Evolutionary conservation across 2,113 vertebrate species (phyloP).

Genomic region (Tringa solitaria): DNA sequence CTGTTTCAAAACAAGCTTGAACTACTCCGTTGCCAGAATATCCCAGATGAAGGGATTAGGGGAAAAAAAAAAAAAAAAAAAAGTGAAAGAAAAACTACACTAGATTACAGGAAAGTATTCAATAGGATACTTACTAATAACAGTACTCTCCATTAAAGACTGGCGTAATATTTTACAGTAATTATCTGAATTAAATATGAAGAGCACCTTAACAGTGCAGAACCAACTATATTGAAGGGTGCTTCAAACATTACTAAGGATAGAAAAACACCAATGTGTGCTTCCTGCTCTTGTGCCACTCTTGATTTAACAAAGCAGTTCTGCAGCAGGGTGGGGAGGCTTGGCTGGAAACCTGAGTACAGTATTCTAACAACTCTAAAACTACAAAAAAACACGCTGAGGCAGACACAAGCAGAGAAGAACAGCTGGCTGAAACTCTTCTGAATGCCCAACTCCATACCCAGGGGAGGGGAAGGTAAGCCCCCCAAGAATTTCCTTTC

Average conservation of each 20-base stretch:
- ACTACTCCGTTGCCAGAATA: not conserved
- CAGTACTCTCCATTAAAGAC: not conserved
- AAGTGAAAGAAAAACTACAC: not conserved
- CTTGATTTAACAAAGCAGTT: not conserved
- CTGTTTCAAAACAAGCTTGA: not conserved
- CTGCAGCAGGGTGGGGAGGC: rapidly evolving
- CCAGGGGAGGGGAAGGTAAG: not conserved
- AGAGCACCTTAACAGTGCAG: rapidly evolving
- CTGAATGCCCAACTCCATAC: not conserved
- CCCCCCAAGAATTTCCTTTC: not conserved
- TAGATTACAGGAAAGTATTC: not conserved
- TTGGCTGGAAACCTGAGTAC: not conserved
- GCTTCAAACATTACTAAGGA: not conserved
- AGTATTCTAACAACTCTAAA: not conserved
- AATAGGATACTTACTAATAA: not conserved
- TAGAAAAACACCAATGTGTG: rapidly evolving
- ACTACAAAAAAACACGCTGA: not conserved
- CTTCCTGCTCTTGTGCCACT: not conserved
- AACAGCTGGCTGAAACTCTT: not conserved
- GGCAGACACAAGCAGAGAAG: not conserved
- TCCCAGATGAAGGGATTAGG: not conserved
- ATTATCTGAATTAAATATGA: not conserved
- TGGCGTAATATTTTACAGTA: not conserved
- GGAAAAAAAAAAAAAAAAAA: not conserved
- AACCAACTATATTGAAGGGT: not conserved